A percentile compares a stretch with the other conserved stretches of the same genome.
Evolutionary conservation across 2,888 invertebrate genomes (phyloP).

Genomic region (Pseudococcus longispinus): DNA sequence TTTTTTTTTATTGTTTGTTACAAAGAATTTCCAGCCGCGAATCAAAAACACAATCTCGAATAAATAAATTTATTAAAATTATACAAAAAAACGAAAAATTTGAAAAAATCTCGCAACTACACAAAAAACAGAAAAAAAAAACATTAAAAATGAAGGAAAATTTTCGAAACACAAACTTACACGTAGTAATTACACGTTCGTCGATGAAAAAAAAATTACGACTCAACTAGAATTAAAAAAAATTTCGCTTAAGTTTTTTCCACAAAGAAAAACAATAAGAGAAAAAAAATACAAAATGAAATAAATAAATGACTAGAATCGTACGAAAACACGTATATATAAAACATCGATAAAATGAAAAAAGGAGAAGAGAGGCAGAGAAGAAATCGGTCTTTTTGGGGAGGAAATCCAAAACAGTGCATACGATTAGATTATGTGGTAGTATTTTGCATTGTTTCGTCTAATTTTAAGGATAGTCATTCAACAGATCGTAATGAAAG

Average conservation of each 20-base stretch:
- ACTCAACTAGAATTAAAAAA: conserved; percentile 1
- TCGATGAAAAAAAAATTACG: not conserved
- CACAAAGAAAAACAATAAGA: not conserved
- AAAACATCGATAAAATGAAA: conserved; percentile 12
- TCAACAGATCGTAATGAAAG: conserved; percentile 51
- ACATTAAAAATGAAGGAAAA: not conserved
- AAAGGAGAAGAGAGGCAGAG: not conserved
- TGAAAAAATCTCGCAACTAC: not conserved
- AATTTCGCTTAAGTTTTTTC: not conserved
- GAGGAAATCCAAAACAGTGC: not conserved
- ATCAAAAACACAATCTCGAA: not conserved
- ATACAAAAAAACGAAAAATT: conserved; percentile 12
- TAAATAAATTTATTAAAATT: conserved; percentile 34
- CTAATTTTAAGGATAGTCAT: conserved; percentile 48
- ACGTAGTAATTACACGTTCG: not conserved
- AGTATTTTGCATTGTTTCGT: conserved; percentile 41
- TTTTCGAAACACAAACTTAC: conserved; percentile 21
- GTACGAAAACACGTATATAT: conserved; percentile 14
- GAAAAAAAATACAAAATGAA: conserved; percentile 18
- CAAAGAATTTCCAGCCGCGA: not conserved
- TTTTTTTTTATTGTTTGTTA: not conserved
- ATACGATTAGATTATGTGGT: not conserved
- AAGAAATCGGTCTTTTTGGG: not conserved
- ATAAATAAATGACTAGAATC: conserved; percentile 36
- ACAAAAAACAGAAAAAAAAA: conserved; percentile 14